A percentile compares a stretch with the other conserved stretches of the same genome.
Conservation (phyloP, 2,797 vertebrate species). For the Ciconia nigra region DNA sequence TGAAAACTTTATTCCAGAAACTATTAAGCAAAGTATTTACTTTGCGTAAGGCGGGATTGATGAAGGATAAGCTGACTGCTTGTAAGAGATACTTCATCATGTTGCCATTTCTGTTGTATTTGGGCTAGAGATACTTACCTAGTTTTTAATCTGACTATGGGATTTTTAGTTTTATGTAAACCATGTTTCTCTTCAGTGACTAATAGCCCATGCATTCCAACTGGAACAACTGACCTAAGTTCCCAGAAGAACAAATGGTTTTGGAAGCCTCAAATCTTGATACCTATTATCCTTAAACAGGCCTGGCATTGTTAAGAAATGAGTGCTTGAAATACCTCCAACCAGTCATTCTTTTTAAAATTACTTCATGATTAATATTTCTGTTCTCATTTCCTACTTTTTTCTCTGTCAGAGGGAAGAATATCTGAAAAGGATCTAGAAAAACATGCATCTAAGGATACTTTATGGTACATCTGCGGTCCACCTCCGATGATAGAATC, state of each 20-base stretch:
- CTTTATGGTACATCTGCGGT: conserved; percentile 93
- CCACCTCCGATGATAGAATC: conserved; percentile 95
- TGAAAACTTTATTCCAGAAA: neutral
- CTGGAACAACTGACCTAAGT: neutral
- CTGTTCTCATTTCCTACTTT: neutral
- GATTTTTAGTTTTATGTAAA: neutral
- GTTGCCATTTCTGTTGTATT: neutral
- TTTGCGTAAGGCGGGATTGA: neutral
- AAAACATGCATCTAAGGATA: conserved; percentile 76
- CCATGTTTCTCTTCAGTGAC: neutral
- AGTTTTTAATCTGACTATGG: neutral
- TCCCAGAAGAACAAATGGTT: neutral
- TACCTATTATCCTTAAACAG: neutral
- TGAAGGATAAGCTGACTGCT: neutral
- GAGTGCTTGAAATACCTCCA: neutral
- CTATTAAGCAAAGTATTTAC: neutral
- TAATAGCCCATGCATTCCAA: neutral
- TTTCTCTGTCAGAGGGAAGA: conserved; percentile 82
- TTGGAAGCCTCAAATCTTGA: neutral
- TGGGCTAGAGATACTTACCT: neutral
- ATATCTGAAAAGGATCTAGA: conserved; percentile 82
- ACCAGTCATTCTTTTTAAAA: neutral
- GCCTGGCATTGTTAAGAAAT: neutral
- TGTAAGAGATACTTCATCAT: neutral
- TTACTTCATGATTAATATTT: neutral